Conservation (phyloP, 2,113 vertebrate genomes). For the Ibidorhyncha struthersii region DNA sequence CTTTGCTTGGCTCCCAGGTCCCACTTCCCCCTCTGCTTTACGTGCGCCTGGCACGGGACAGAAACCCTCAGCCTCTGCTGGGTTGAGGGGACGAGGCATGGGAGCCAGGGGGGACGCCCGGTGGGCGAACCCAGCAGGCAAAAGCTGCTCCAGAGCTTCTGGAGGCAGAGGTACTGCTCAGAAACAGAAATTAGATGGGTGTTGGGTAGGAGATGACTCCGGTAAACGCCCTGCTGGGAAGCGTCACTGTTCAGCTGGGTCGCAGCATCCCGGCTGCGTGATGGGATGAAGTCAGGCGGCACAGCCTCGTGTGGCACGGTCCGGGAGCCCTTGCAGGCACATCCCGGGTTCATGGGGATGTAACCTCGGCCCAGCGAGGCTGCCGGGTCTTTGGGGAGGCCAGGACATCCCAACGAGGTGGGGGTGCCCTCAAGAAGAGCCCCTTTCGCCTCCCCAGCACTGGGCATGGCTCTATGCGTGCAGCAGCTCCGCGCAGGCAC, state of each 20-base stretch:
- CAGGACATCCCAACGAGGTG: rapidly evolving
- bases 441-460: rapidly evolving
- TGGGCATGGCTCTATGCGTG: rapidly evolving
- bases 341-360: rapidly evolving
- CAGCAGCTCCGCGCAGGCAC: background rate
- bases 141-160: background rate
- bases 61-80: background rate
- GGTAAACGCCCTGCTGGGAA: background rate
- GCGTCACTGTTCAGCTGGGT: rapidly evolving
- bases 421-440: background rate
- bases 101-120: rapidly evolving
- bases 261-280: rapidly evolving
- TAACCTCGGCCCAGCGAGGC: no score
- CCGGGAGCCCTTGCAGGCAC: background rate
- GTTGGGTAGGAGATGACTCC: rapidly evolving
- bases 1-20: background rate
- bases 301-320: rapidly evolving
- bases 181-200: background rate
- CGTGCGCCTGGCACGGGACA: rapidly evolving
- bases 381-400: rapidly evolving
- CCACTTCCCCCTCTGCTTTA: rapidly evolving
- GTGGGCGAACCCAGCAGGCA: background rate
- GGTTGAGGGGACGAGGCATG: no score
- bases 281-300: rapidly evolving
- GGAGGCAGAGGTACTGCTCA: background rate